phyloP scores from a whole-genome alignment of 2,888 invertebrate species.

The Noctuana brunneofusca region DNA sequence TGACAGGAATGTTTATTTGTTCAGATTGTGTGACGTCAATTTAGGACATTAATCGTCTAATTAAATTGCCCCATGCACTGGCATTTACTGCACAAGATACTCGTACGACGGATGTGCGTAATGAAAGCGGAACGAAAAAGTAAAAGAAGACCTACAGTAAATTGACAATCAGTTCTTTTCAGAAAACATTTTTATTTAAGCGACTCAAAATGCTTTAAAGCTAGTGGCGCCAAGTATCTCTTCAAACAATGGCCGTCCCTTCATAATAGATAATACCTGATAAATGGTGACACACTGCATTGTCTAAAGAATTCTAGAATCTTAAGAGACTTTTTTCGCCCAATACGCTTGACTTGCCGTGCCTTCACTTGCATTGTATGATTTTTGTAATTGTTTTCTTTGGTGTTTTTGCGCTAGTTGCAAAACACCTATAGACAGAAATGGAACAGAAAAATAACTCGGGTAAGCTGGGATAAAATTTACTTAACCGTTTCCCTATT shows the following conservation, averaged over 20 bases:
- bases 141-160: slow-evolving; percentile 16
- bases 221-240: slow-evolving; percentile 39
- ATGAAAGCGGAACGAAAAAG: slow-evolving; percentile 48
- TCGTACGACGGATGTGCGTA: slow-evolving; percentile 75
- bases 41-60: slow-evolving; percentile 60
- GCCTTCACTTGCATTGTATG: slow-evolving; percentile 4
- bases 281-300: slow-evolving; percentile 41
- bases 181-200: slow-evolving; percentile 19
- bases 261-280: slow-evolving; percentile 45
- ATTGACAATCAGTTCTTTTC: slow-evolving; percentile 28
- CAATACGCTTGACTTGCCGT: slow-evolving; percentile 38
- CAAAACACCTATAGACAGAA: not conserved
- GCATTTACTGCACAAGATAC: slow-evolving; percentile 54
- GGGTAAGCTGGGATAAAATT: not conserved
- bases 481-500: too few species aligned
- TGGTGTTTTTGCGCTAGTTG: slow-evolving; percentile 5
- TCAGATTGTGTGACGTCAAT: slow-evolving; percentile 49
- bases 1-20: slow-evolving; percentile 30
- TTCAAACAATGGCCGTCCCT: slow-evolving; percentile 41
- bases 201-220: slow-evolving; percentile 6
- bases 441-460: not conserved
- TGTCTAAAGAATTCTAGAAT: slow-evolving; percentile 25
- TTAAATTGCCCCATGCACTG: slow-evolving; percentile 69
- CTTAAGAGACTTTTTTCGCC: slow-evolving; percentile 32
- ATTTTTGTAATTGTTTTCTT: slow-evolving; percentile 24